Percentiles rank a stretch among this genome's conserved stretches.
phyloP scores from a whole-genome alignment of 2,113 vertebrate genomes.

The Eulacestoma nigropectus region DNA sequence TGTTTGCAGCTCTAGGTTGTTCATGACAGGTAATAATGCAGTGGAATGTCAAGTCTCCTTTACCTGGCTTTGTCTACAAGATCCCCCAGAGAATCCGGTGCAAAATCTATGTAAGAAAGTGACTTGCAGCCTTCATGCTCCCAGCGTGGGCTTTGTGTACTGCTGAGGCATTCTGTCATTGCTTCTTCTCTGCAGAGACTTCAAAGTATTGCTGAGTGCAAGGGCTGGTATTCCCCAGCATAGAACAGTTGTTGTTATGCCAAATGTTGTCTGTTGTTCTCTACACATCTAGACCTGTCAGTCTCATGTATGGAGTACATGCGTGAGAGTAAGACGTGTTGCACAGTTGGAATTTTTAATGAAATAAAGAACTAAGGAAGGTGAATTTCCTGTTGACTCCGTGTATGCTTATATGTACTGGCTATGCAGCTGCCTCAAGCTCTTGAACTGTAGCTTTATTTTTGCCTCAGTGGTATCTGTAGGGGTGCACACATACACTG shows the following conservation, averaged over 20 bases:
- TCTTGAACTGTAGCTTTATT: not conserved
- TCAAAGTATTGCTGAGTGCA: not conserved
- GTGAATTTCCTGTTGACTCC: not conserved
- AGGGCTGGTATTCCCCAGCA: not conserved
- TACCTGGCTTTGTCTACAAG: not conserved
- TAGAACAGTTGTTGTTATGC: not conserved
- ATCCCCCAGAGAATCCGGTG: not conserved
- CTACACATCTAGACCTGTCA: not conserved
- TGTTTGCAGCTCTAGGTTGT: not conserved
- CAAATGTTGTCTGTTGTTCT: not conserved
- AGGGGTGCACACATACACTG: not conserved
- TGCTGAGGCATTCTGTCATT: not conserved
- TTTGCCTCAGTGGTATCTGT: not conserved
- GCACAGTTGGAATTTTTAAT: not conserved
- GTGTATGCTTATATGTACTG: not conserved
- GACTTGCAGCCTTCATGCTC: not conserved
- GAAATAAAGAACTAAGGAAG: constrained; percentile 40
- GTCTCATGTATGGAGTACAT: not conserved
- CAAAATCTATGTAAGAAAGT: not conserved
- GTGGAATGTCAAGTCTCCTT: not conserved
- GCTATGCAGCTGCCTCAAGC: not conserved
- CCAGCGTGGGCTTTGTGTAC: not conserved
- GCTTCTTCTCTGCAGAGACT: not conserved
- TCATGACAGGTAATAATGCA: not conserved
- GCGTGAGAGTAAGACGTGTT: fast-evolving